phyloP scores from a whole-genome alignment of 1,140 invertebrate species.

The Atta texana region DNA sequence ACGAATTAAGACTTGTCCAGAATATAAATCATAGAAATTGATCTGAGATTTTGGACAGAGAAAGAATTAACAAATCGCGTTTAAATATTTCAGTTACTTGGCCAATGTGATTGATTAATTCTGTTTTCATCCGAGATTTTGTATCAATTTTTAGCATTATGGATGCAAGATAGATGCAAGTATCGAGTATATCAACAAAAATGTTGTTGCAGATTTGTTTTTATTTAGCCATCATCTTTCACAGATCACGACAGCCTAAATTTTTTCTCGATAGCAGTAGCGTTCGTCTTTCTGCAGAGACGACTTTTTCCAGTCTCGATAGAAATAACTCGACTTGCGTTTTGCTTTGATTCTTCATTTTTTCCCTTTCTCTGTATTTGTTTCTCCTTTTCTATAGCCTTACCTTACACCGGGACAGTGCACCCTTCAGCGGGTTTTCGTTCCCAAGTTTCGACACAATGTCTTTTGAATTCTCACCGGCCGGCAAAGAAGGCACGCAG shows the following conservation, averaged over 20 bases:
- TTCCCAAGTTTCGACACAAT: constrained; percentile 74
- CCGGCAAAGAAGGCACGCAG: constrained; percentile 60
- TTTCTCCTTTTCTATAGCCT: not conserved
- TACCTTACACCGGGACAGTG: not conserved
- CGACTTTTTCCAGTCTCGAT: not conserved
- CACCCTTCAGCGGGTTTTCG: constrained; percentile 49
- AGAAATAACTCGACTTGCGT: constrained; percentile 62
- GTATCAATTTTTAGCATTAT: too few species aligned
- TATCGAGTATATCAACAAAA: constrained; percentile 11
- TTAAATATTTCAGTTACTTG: too few species aligned
- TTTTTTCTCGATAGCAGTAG: constrained; percentile 18
- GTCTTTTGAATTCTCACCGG: constrained; percentile 70
- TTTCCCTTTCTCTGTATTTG: not conserved
- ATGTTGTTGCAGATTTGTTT: not conserved
- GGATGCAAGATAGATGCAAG: too few species aligned
- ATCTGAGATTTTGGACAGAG: too few species aligned
- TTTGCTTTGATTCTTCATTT: constrained; percentile 41
- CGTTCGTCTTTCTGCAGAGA: constrained; percentile 19
- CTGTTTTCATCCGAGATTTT: too few species aligned
- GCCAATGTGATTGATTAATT: too few species aligned
- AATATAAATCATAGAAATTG: too few species aligned
- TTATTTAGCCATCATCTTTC: constrained; percentile 59
- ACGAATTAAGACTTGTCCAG: too few species aligned
- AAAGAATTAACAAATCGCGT: too few species aligned
- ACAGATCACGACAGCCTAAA: constrained; percentile 48